These are phyloP conservation scores for Melanargia galathea DNA, from an alignment of 2,888 invertebrate genomes.

Conservation along the genomic window DNA sequence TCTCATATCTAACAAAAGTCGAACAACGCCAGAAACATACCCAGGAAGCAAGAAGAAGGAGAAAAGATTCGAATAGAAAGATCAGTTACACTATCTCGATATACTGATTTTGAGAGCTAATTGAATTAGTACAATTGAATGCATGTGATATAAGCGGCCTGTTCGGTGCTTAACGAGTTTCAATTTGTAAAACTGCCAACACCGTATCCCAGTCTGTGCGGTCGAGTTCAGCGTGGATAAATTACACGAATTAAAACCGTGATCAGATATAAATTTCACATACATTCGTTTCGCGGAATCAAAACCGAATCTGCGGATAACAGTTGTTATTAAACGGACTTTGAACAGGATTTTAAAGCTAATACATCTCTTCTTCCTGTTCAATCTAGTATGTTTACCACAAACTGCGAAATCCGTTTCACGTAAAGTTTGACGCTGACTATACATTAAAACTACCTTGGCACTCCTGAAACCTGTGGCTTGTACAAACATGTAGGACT, in stretches of 20 bases:
- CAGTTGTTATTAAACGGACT: constrained; percentile 5
- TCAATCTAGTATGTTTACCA: too few species aligned
- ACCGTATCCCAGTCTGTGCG: constrained; percentile 26
- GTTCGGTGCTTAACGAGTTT: constrained; percentile 26
- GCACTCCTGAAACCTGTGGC: too few species aligned
- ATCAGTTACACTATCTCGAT: not conserved
- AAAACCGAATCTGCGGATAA: constrained; percentile 20
- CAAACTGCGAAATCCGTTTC: too few species aligned
- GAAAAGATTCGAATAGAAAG: not conserved
- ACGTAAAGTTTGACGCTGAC: too few species aligned
- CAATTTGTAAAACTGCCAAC: constrained; percentile 34
- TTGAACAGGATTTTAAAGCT: not conserved
- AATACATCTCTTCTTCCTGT: too few species aligned
- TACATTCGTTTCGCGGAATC: constrained; percentile 12
- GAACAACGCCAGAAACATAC: too few species aligned
- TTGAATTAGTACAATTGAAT: not conserved
- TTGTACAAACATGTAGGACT: too few species aligned
- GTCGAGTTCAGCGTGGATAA: constrained; percentile 22
- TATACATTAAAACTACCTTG: too few species aligned
- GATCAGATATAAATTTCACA: constrained; percentile 24
- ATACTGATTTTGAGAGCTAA: not conserved
- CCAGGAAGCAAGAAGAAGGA: not conserved
- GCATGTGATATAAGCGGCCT: constrained; percentile 20
- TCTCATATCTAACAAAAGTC: too few species aligned
- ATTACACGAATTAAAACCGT: constrained; percentile 33